These are phyloP conservation scores for Brenthis daphne DNA, from an alignment of 2,888 invertebrate species.

Conservation along the genomic window DNA sequence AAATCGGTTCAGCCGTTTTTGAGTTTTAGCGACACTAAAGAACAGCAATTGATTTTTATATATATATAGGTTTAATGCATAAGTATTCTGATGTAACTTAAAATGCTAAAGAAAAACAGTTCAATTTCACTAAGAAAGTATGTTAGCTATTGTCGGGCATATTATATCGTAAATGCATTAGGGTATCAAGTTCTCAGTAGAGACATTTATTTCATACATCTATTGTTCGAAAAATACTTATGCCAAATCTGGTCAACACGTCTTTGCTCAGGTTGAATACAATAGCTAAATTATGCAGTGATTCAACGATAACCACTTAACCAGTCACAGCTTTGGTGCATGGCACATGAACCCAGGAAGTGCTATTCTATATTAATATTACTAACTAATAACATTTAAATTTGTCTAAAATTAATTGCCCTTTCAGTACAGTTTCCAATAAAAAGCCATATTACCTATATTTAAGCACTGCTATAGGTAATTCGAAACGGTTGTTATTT, in stretches of 20 bases:
- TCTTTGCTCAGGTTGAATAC: constrained; percentile 45
- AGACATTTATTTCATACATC: constrained; percentile 31
- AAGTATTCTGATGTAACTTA: background rate
- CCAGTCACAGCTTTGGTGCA: constrained; percentile 20
- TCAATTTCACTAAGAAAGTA: constrained; percentile 16
- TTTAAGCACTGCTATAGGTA: constrained; percentile 22
- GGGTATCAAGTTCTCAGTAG: constrained; percentile 37
- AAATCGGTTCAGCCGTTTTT: too few species aligned
- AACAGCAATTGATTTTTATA: too few species aligned
- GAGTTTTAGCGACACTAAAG: too few species aligned
- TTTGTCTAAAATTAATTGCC: background rate
- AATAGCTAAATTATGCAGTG: constrained; percentile 47
- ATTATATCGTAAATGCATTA: constrained; percentile 18
- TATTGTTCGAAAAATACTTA: constrained; percentile 41
- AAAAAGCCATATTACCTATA: constrained; percentile 19
- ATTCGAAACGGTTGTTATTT: constrained; percentile 25
- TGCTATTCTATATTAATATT: background rate
- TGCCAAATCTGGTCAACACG: constrained; percentile 42
- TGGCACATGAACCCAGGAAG: constrained; percentile 25
- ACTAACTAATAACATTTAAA: background rate
- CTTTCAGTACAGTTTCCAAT: constrained; percentile 1
- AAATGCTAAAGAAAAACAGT: background rate
- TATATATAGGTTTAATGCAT: background rate
- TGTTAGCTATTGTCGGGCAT: constrained; percentile 12
- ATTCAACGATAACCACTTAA: constrained; percentile 46